Evolutionary conservation across 2,797 vertebrate species (phyloP).

Genomic region (Falco naumanni): DNA sequence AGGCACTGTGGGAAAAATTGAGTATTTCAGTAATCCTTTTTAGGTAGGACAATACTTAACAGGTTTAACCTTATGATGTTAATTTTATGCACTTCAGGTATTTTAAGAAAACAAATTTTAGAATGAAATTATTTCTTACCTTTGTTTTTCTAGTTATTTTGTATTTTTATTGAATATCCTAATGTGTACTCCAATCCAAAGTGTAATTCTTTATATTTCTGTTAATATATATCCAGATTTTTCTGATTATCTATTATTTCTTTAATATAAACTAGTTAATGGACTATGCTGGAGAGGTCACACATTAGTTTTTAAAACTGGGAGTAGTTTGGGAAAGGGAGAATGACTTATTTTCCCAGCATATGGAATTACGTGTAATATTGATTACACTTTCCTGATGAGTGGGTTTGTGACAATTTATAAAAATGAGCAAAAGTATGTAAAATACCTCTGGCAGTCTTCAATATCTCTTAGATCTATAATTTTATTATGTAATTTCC

Average conservation of each 20-base stretch:
- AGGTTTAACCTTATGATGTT: slow-evolving; percentile 32
- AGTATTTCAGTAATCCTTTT: slow-evolving; percentile 21
- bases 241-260: background rate
- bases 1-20: slow-evolving; percentile 4
- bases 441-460: background rate
- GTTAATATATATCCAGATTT: background rate
- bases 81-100: background rate
- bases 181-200: background rate
- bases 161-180: background rate
- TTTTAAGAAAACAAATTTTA: background rate
- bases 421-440: background rate
- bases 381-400: background rate
- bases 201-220: background rate
- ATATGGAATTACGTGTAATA: background rate
- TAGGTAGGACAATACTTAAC: slow-evolving; percentile 12
- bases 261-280: background rate
- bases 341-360: background rate
- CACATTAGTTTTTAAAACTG: background rate
- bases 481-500: background rate
- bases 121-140: background rate
- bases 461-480: background rate
- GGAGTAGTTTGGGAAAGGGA: background rate
- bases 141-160: background rate
- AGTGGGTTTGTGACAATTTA: background rate
- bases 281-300: background rate